Base-by-base conservation (phyloP, 2,113 vertebrate species). In the Cyprinus carpio region DNA sequence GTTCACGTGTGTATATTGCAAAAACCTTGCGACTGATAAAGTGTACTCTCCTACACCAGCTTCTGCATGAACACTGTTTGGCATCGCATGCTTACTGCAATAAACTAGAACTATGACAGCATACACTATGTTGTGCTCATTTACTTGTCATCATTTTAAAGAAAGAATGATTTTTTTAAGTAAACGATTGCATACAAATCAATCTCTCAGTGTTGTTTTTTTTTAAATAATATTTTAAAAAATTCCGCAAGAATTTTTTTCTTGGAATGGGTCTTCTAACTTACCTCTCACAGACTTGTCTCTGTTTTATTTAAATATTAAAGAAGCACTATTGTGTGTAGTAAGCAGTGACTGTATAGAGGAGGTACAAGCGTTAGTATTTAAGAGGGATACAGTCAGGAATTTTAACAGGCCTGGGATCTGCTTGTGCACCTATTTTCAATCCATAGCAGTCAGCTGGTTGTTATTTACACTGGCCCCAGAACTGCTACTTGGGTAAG, bases 31-130 rank as follows among this genome's bases (percentile, higher is more conserved):
- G 49, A 87, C 79, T 88, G 76, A 77, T 84, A 84, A 84, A 76
- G 76, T 87, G 85, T 88, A 79, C 82, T 88, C 76, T 84, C 83
- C 64, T 86, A 84, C 85, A 86, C 85, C 87, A 74, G 85, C 87
- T 77, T 86, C 60, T 87, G 85, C 87, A 87, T 86, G 82, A 75
- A 85, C 67, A 87, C 78, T 40, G 74, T 85, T 76, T 88, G 69
- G 85, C 85, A 79, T 84, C 11, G 87, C 85, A 88, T 87, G 85
- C 85, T 87, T 82, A 56, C 74, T 87, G 40, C 71, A 88, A 88
- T 88, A 88, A 88, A 88, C 27, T 75, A 78, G 77, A 85, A 65
- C 72, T 74, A 58, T 29, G n/a, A 84, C 6, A 60, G 58, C 46
- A 11, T 27, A 27, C 20, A n/a, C 40, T 4, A 20, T 64, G 37